These are phyloP conservation scores for Carassius carassius DNA, from an alignment of 2,113 vertebrate genomes.

Conservation along the genomic window DNA sequence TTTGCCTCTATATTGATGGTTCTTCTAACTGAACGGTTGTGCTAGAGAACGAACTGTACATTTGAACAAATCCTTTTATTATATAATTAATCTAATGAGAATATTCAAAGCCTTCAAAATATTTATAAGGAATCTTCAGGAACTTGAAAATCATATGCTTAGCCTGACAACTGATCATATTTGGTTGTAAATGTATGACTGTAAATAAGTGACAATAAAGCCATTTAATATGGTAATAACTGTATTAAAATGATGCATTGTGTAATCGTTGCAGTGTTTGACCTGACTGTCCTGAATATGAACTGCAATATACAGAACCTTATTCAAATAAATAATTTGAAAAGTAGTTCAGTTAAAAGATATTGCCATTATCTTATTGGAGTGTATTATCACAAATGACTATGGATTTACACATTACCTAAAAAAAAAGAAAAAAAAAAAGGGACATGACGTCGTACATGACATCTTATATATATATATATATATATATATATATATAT, in stretches of 20 bases:
- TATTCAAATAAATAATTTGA: not conserved
- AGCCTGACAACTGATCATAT: slow-evolving; percentile 2
- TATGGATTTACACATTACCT: not conserved
- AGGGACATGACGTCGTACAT: not conserved
- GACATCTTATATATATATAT: not conserved
- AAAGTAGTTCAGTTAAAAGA: not conserved
- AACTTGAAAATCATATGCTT: not conserved
- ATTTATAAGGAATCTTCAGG: not conserved
- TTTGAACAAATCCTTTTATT: not conserved
- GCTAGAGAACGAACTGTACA: not conserved
- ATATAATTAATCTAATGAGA: not conserved
- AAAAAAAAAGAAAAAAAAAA: too few species aligned
- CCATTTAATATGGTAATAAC: not conserved
- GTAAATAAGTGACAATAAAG: slow-evolving; percentile 23
- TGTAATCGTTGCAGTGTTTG: slow-evolving; percentile 41
- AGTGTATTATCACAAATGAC: not conserved
- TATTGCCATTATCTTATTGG: not conserved
- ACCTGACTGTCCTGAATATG: not conserved
- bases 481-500: too few species aligned
- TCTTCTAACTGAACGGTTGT: not conserved
- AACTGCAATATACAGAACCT: not conserved
- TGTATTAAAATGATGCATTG: slow-evolving; percentile 43
- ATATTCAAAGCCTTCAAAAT: not conserved
- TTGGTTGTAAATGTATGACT: slow-evolving; percentile 15
- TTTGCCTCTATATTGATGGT: not conserved